These are phyloP conservation scores for Spodoptera litura DNA, from an alignment of 1,140 invertebrate species.

Conservation along the genomic window DNA sequence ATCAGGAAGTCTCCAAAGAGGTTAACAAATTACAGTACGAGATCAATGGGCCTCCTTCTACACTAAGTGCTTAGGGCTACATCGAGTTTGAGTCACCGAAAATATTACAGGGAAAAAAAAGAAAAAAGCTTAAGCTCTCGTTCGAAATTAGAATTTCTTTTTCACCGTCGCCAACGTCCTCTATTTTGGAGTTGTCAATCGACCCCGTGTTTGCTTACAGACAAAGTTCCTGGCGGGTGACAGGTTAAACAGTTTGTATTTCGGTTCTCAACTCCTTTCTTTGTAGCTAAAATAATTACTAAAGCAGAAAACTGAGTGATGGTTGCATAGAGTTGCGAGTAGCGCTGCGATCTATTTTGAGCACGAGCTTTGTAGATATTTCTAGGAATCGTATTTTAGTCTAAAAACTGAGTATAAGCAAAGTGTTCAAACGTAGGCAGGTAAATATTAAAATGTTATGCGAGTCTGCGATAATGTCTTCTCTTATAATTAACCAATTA, in stretches of 20 bases:
- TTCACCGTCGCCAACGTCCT: conserved; percentile 56
- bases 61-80: conserved; percentile 33
- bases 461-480: not conserved
- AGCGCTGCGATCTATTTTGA: conserved; percentile 18
- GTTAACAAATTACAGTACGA: conserved; percentile 41
- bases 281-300: conserved; percentile 15
- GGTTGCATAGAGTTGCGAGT: conserved; percentile 11
- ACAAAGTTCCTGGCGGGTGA: conserved; percentile 54
- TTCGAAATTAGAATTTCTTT: conserved; percentile 74
- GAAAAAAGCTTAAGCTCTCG: conserved; percentile 48
- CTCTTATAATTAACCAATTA: conserved; percentile 6
- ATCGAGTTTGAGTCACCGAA: conserved; percentile 51
- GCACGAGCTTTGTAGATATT: conserved; percentile 5
- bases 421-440: no score
- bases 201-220: conserved; percentile 60
- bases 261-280: conserved; percentile 43
- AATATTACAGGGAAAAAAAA: conserved; percentile 52
- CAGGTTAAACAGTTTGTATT: conserved; percentile 51
- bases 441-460: not conserved
- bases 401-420: not conserved
- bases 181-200: conserved; percentile 76
- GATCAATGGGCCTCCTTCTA: conserved; percentile 42
- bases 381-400: conserved; percentile 15
- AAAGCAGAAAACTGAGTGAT: conserved; percentile 35
- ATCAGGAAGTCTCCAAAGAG: conserved; percentile 39